Conservation (phyloP, 2,888 invertebrate genomes). For the Rhagonycha fulva region DNA sequence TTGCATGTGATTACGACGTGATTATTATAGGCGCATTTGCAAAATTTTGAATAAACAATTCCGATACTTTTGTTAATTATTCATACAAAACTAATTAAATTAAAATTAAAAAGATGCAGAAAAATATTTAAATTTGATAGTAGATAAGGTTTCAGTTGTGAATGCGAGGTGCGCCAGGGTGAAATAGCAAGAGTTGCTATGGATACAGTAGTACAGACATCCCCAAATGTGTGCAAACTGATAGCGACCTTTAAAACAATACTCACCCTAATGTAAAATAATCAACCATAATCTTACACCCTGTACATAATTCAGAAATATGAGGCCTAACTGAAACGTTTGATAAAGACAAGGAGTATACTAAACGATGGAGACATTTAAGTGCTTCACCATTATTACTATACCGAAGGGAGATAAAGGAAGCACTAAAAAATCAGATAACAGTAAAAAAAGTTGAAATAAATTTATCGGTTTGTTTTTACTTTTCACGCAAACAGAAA, state of each 20-base stretch:
- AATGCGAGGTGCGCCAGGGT: constrained; percentile 19
- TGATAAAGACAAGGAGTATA: constrained; percentile 17
- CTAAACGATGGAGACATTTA: constrained; percentile 10
- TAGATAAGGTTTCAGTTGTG: constrained; percentile 14
- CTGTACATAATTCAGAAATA: constrained; percentile 27
- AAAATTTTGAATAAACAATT: neutral
- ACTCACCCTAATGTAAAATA: constrained; percentile 21
- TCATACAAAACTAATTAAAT: neutral
- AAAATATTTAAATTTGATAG: constrained; percentile 24
- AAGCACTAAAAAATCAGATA: constrained; percentile 5
- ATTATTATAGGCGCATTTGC: neutral
- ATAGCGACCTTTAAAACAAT: constrained; percentile 25
- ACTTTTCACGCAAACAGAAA: neutral
- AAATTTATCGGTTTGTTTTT: neutral
- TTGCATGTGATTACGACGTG: neutral
- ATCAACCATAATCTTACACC: constrained; percentile 27
- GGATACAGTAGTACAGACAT: constrained; percentile 28
- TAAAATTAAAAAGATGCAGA: neutral
- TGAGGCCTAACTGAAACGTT: constrained; percentile 2
- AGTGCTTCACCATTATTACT: constrained; percentile 11
- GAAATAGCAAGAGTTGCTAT: constrained; percentile 30
- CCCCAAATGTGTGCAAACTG: constrained; percentile 26
- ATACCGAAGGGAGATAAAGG: constrained; percentile 12
- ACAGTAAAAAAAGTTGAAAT: neutral
- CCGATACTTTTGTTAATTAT: neutral